Conservation (phyloP, 2,797 vertebrate species). For the Atherinosoma microstoma region DNA sequence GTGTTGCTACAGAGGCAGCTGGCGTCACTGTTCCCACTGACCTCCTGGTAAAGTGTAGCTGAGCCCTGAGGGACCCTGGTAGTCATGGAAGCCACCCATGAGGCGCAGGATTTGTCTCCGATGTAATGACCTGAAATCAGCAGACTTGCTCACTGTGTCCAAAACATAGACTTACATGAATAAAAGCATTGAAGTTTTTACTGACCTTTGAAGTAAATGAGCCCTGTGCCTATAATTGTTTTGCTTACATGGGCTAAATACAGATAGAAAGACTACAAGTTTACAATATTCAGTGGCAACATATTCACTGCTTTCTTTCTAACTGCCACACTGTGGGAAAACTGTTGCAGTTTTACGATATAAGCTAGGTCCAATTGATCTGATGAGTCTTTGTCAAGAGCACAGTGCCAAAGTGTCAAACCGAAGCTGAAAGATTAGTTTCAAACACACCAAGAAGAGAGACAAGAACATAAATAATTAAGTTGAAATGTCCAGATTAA, state of each 20-base stretch:
- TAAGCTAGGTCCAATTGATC: neutral
- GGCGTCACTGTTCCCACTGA: slow-evolving; percentile 59
- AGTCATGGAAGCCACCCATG: slow-evolving; percentile 70
- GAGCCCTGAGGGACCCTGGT: slow-evolving; percentile 60
- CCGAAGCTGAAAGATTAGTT: neutral
- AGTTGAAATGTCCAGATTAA: neutral
- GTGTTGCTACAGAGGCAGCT: slow-evolving; percentile 65
- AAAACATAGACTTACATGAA: slow-evolving; percentile 35
- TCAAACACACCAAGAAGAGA: neutral
- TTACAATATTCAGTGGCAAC: slow-evolving; percentile 11
- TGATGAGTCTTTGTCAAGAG: neutral
- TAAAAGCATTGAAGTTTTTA: slow-evolving; percentile 17
- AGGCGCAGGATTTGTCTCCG: slow-evolving; percentile 46
- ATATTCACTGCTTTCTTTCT: slow-evolving; percentile 2
- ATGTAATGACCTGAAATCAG: slow-evolving; percentile 64
- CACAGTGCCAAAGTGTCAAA: slow-evolving; percentile 12
- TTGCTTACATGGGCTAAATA: slow-evolving; percentile 1
- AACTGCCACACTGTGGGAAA: neutral
- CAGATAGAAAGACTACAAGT: slow-evolving; percentile 31
- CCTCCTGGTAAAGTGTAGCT: slow-evolving; percentile 57
- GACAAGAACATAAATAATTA: neutral
- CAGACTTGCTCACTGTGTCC: slow-evolving; percentile 42
- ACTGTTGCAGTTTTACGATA: neutral
- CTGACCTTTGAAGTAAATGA: slow-evolving; percentile 51
- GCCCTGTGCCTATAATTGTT: slow-evolving; percentile 15